phyloP scores from a whole-genome alignment of 2,113 vertebrate genomes.

The Vombatus ursinus region DNA sequence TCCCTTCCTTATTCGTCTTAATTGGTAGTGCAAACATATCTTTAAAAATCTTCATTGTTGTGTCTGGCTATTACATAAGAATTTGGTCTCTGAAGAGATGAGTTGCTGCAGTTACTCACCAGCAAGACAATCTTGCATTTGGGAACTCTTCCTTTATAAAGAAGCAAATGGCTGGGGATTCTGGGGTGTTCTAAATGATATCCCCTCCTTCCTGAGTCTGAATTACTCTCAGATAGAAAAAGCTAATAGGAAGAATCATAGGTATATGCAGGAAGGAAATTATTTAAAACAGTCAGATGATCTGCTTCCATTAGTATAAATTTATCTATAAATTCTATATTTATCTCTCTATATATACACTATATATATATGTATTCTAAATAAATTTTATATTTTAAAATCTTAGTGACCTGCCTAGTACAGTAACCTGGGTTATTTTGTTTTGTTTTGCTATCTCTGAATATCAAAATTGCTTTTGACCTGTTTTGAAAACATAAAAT shows the following conservation, averaged over 20 bases:
- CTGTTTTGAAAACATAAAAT: background rate
- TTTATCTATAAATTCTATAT: background rate
- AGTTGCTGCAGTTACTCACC: background rate
- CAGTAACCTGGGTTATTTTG: background rate
- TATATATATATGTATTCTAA: background rate
- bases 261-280: background rate
- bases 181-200: background rate
- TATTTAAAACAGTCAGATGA: background rate
- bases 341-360: no score
- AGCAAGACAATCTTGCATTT: background rate
- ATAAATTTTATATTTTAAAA: background rate
- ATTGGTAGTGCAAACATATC: background rate
- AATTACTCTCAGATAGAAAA: background rate
- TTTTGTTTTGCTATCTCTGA: background rate
- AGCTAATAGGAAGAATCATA: background rate
- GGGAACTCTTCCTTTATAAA: background rate
- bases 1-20: background rate
- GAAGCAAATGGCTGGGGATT: background rate
- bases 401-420: background rate
- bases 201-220: background rate
- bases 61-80: background rate
- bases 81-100: background rate
- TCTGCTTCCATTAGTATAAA: background rate
- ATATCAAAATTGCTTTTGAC: background rate
- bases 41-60: background rate